Evolutionary conservation across 37 sponge, comb jelly and placozoan genomes (phyloP).

Genomic region (Eunapius fragilis): DNA sequence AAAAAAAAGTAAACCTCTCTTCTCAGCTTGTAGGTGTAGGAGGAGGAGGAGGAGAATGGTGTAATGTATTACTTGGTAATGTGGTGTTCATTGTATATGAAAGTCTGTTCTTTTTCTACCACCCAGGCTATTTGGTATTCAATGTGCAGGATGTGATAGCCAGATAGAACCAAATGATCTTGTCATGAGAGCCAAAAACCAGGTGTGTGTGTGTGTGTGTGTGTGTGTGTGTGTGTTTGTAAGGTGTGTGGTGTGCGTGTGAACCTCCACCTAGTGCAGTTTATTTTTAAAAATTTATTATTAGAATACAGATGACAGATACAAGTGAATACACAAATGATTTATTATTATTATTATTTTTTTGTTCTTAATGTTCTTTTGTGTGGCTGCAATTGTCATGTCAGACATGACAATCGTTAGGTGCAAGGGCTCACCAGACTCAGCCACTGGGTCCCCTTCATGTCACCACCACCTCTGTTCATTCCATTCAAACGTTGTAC

Average conservation of each 20-base stretch:
- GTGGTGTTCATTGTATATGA: too few relatives aligned
- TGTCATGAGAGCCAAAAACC: conserved; percentile 71
- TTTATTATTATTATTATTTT: not conserved
- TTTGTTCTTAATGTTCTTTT: not conserved
- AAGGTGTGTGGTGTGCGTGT: too few relatives aligned
- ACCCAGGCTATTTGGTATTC: conserved; percentile 70
- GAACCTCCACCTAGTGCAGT: not conserved
- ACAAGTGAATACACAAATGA: too few relatives aligned
- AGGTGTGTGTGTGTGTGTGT: conserved; percentile 16
- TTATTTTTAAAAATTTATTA: too few relatives aligned
- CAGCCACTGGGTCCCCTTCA: not conserved
- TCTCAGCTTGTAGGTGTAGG: not conserved
- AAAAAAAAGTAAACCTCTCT: not conserved
- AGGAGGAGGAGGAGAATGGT: too few relatives aligned
- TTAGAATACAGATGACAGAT: too few relatives aligned
- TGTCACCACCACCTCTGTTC: not conserved
- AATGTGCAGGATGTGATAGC: conserved; percentile 50
- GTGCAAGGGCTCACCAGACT: not conserved
- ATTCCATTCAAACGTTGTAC: not conserved
- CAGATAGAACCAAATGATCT: conserved; percentile 47
- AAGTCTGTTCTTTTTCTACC: too few relatives aligned
- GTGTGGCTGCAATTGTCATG: conserved; percentile 9
- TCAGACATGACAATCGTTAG: not conserved
- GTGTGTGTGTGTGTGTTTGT: not conserved
- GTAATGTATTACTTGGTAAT: too few relatives aligned